Conservation (phyloP, 2,797 vertebrate genomes). For the Sebastes ruberrimus region DNA sequence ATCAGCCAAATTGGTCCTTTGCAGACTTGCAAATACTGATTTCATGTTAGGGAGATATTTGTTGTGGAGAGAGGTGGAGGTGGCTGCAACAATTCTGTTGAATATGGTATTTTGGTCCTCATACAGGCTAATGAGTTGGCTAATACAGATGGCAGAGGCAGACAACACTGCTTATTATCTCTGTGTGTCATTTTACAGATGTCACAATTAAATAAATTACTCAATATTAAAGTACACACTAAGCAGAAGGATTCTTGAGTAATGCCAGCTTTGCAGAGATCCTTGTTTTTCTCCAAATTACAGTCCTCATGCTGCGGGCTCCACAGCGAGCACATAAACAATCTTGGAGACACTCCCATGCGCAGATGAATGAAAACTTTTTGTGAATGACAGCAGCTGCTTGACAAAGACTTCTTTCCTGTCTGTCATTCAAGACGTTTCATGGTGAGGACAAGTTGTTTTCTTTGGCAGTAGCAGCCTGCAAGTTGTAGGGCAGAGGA, state of each 20-base stretch:
- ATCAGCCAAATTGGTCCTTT: background rate
- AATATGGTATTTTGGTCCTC: background rate
- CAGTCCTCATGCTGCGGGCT: background rate
- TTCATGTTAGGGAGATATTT: background rate
- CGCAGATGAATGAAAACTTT: slow-evolving; percentile 63
- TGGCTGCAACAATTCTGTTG: background rate
- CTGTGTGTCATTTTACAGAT: background rate
- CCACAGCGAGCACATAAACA: slow-evolving; percentile 36
- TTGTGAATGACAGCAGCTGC: slow-evolving; percentile 67
- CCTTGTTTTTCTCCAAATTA: background rate
- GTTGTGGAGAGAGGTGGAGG: background rate
- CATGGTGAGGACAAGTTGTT: slow-evolving; percentile 1
- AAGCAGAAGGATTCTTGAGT: background rate
- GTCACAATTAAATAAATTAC: background rate
- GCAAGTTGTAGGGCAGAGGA: background rate
- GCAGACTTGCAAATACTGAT: background rate
- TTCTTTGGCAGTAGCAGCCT: slow-evolving; percentile 22
- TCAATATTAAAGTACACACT: background rate
- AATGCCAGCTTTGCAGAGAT: background rate
- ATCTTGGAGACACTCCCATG: slow-evolving; percentile 51
- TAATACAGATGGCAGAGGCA: background rate
- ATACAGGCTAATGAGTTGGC: background rate
- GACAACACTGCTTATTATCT: background rate
- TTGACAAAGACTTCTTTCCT: slow-evolving; percentile 30
- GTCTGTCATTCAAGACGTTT: slow-evolving; percentile 48